phyloP scores from a whole-genome alignment of 2,113 vertebrate genomes.

The Spea multiplicata region DNA sequence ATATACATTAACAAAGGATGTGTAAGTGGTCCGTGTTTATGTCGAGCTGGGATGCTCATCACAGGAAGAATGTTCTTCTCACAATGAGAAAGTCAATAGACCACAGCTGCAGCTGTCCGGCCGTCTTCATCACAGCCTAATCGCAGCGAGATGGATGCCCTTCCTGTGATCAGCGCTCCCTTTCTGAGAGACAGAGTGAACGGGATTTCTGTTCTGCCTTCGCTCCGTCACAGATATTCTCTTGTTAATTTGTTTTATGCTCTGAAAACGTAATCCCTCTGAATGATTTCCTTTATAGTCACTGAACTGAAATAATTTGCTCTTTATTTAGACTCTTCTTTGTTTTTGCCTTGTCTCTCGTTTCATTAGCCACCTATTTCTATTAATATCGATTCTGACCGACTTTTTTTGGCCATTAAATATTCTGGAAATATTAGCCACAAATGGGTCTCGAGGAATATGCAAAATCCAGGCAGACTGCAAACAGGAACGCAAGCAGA shows the following conservation, averaged over 20 bases:
- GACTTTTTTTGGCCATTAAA: slow-evolving; percentile 4
- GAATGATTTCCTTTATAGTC: slow-evolving; percentile 29
- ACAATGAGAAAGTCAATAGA: slow-evolving; percentile 33
- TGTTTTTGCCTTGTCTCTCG: too few relatives aligned
- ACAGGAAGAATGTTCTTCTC: slow-evolving; percentile 35
- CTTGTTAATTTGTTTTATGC: slow-evolving; percentile 27
- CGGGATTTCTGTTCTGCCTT: slow-evolving; percentile 30
- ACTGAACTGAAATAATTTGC: slow-evolving; percentile 15
- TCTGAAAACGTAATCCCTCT: slow-evolving; percentile 11
- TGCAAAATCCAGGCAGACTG: too few relatives aligned
- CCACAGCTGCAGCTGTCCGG: slow-evolving; percentile 40
- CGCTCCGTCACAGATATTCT: slow-evolving; percentile 18
- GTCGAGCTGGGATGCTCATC: slow-evolving; percentile 17
- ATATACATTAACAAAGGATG: slow-evolving; percentile 5
- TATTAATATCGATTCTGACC: neutral
- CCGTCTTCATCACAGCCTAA: slow-evolving; percentile 11
- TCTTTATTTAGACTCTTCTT: neutral
- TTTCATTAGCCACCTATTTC: neutral
- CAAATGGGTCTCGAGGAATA: neutral
- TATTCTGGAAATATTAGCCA: neutral
- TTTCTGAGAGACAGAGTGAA: slow-evolving; percentile 28
- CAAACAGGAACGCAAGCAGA: too few relatives aligned
- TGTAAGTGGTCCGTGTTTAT: slow-evolving; percentile 24
- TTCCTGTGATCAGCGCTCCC: slow-evolving; percentile 37
- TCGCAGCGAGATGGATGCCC: slow-evolving; percentile 31